phyloP scores from a whole-genome alignment of 2,888 invertebrate genomes.

The Chrysina gloriosa region DNA sequence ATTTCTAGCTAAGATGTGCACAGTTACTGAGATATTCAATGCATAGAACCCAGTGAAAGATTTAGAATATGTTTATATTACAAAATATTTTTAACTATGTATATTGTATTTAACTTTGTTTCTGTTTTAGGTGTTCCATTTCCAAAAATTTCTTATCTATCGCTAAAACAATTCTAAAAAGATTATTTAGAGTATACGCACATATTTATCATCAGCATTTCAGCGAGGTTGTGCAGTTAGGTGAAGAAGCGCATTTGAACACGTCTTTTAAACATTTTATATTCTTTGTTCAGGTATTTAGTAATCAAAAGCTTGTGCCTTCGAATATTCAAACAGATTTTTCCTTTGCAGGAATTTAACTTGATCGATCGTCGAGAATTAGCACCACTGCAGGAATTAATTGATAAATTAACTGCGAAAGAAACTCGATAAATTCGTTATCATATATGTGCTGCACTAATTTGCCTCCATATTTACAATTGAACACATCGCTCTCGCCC shows the following conservation, averaged over 20 bases:
- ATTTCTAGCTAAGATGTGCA: no score
- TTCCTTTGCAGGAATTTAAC: slow-evolving; percentile 89
- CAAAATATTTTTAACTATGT: no score
- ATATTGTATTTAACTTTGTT: slow-evolving; percentile 16
- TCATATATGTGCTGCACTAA: slow-evolving; percentile 24
- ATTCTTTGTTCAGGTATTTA: slow-evolving; percentile 88
- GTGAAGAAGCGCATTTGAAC: slow-evolving; percentile 98
- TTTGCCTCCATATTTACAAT: slow-evolving; percentile 32
- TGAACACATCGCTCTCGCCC: slow-evolving; percentile 32
- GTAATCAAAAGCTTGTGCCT: not conserved
- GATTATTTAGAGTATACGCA: slow-evolving; percentile 98
- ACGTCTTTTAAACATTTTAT: slow-evolving; percentile 99
- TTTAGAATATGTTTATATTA: no score
- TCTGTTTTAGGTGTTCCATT: slow-evolving; percentile 87
- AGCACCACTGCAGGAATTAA: slow-evolving; percentile 96
- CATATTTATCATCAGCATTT: slow-evolving; percentile 99
- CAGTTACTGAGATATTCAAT: no score
- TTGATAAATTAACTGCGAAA: slow-evolving; percentile 94
- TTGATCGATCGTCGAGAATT: slow-evolving; percentile 96
- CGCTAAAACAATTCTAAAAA: slow-evolving; percentile 97
- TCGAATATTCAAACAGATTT: not conserved
- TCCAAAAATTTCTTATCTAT: slow-evolving; percentile 97
- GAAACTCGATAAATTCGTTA: slow-evolving; percentile 82
- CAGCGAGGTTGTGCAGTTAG: slow-evolving; percentile 95
- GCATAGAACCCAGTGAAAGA: no score